These are phyloP conservation scores for human DNA, from an alignment of 2,113 vertebrate genomes.

Conservation along the genomic window DNA sequence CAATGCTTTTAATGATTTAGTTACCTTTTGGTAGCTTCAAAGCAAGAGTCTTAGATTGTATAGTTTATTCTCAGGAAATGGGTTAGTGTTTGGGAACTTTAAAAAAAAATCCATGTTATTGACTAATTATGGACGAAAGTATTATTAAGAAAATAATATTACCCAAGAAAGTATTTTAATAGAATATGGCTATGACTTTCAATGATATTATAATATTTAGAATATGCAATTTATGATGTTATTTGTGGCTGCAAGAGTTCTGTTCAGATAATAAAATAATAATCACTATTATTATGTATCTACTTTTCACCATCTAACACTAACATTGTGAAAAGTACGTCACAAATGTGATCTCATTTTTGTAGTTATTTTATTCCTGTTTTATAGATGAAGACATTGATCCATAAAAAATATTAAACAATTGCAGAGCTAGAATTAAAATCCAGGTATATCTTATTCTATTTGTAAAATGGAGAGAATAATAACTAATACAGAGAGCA, in stretches of 20 bases:
- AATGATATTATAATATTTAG: neutral
- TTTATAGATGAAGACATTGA: neutral
- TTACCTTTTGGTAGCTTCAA: slow-evolving; percentile 24
- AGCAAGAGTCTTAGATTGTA: neutral
- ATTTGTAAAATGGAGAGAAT: neutral
- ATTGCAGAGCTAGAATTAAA: neutral
- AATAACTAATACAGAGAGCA: neutral
- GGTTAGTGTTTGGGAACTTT: neutral
- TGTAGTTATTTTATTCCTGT: neutral
- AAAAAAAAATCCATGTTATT: neutral
- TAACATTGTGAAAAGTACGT: neutral
- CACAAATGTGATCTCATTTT: neutral
- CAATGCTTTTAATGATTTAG: neutral
- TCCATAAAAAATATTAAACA: neutral
- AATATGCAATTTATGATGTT: neutral
- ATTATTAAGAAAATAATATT: slow-evolving; percentile 10
- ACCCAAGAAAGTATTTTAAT: slow-evolving; percentile 18
- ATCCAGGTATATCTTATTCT: neutral
- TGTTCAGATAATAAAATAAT: neutral
- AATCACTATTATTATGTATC: neutral
- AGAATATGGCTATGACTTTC: neutral
- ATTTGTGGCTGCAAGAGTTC: neutral
- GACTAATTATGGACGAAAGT: neutral
- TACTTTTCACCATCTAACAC: neutral
- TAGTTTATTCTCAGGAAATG: neutral